Evolutionary conservation across 2,888 invertebrate genomes (phyloP).

Genomic region (Leuctra nigra): DNA sequence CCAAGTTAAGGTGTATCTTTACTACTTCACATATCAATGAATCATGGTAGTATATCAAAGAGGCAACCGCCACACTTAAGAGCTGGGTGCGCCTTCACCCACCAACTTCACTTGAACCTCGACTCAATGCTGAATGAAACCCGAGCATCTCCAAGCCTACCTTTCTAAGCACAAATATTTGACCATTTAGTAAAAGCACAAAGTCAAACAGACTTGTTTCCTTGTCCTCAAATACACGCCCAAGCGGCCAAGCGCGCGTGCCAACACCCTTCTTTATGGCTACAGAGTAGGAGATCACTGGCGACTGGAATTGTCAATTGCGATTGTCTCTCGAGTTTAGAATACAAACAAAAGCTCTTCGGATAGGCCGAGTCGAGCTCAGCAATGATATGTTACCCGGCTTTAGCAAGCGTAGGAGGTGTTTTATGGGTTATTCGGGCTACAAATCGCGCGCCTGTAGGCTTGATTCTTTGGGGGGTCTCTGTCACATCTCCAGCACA

Average conservation of each 20-base stretch:
- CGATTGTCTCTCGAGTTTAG: background rate
- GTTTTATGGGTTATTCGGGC: background rate
- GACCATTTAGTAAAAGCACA: background rate
- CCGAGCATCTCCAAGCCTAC: background rate
- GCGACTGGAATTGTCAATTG: constrained; percentile 4
- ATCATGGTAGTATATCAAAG: no score
- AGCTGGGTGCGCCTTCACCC: no score
- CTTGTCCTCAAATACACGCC: background rate
- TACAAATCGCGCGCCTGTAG: constrained; percentile 3
- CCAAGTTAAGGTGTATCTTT: no score
- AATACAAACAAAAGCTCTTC: constrained; percentile 1
- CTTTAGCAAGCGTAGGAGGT: constrained; percentile 5
- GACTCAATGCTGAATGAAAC: no score
- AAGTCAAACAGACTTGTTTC: background rate
- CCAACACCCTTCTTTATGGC: constrained; percentile 5
- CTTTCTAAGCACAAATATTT: background rate
- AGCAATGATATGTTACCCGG: background rate
- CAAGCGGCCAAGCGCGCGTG: background rate
- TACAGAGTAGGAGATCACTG: background rate
- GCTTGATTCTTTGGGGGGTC: background rate
- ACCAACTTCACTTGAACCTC: no score
- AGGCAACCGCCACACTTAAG: no score
- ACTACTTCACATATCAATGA: no score
- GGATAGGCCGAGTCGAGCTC: background rate
- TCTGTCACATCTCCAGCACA: background rate